phyloP scores from a whole-genome alignment of 2,797 vertebrate genomes.

The Holocentrus rufus region DNA sequence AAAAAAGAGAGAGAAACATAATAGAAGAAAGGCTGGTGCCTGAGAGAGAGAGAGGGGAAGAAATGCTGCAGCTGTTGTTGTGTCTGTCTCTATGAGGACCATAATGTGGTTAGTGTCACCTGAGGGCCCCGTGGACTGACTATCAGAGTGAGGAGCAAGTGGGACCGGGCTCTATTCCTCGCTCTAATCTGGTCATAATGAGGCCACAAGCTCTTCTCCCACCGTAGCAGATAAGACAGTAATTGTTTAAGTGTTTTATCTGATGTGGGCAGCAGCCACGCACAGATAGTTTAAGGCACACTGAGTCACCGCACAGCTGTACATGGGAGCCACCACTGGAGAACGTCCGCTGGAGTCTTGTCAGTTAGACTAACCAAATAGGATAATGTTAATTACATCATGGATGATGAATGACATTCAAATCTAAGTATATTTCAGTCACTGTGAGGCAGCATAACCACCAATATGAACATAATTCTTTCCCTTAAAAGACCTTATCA shows the following conservation, averaged over 20 bases:
- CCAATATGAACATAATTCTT: neutral
- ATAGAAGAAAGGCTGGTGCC: constrained; percentile 3
- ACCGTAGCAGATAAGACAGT: constrained; percentile 80
- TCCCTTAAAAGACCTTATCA: too few relatives aligned
- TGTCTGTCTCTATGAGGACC: constrained; percentile 47
- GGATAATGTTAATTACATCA: neutral
- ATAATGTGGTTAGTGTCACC: constrained; percentile 73
- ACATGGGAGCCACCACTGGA: constrained; percentile 19
- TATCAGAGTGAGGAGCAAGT: constrained; percentile 59
- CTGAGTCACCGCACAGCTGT: constrained; percentile 32
- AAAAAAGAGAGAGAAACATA: neutral
- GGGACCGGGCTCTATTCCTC: constrained; percentile 57
- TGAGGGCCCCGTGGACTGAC: constrained; percentile 61
- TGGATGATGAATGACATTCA: neutral
- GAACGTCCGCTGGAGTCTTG: neutral
- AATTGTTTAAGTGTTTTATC: constrained; percentile 84
- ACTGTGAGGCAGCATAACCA: neutral
- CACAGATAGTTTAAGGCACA: constrained; percentile 61
- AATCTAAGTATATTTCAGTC: constrained; percentile 11
- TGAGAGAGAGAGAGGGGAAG: neutral
- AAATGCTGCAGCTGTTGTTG: constrained; percentile 33
- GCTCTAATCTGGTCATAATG: constrained; percentile 82
- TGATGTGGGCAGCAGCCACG: constrained; percentile 71
- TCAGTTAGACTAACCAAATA: constrained; percentile 12
- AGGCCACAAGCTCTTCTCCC: constrained; percentile 75